These are phyloP conservation scores for Genyomyrus donnyi DNA, from an alignment of 2,113 vertebrate species.

Conservation along the genomic window DNA sequence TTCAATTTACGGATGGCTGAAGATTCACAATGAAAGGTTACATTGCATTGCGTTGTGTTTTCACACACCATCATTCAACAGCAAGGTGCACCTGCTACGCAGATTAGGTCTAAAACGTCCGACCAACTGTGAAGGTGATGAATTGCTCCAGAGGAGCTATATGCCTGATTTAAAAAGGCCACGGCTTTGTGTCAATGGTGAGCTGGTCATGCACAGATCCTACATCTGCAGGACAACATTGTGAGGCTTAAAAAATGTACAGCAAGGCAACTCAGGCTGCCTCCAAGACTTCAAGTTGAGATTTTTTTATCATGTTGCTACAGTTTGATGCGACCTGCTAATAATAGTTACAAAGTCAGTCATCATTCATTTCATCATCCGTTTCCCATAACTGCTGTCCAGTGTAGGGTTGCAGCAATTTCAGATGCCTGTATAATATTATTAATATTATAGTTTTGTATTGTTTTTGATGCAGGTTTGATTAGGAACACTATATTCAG, in stretches of 20 bases:
- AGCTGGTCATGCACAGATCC: neutral
- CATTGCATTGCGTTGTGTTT: neutral
- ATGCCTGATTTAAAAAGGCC: neutral
- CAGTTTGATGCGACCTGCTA: neutral
- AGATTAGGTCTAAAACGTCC: conserved; percentile 3
- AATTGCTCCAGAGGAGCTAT: neutral
- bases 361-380: neutral
- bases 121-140: neutral
- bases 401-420: neutral
- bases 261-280: neutral
- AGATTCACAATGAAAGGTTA: neutral
- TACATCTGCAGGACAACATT: neutral
- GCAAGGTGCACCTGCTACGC: neutral
- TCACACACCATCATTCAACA: neutral
- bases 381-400: neutral
- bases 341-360: neutral
- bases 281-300: neutral
- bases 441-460: neutral
- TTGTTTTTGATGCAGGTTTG: neutral
- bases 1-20: neutral
- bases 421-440: neutral
- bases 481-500: neutral
- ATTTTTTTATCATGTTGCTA: neutral
- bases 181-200: neutral
- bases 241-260: neutral